Conservation (phyloP, 2,888 invertebrate genomes). For the Ennomos fuscantarius region DNA sequence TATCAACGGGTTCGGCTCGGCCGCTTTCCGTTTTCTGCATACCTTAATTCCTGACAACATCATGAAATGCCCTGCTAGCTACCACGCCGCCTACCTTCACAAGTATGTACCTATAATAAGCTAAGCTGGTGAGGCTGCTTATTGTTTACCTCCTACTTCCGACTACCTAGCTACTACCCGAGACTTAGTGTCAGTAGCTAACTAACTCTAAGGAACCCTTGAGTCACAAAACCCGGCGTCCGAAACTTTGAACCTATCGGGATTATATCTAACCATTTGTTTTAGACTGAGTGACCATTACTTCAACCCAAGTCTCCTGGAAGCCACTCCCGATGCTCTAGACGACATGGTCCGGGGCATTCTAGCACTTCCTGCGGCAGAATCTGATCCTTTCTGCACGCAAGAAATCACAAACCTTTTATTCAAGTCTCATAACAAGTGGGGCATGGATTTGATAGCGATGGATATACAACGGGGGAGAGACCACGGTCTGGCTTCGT, state of each 20-base stretch:
- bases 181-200: no score
- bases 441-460: conserved; percentile 86
- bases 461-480: conserved; percentile 88
- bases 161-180: no score
- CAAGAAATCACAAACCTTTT: conserved; percentile 78
- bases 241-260: no score
- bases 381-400: conserved; percentile 84
- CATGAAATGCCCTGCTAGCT: conserved; percentile 64
- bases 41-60: conserved; percentile 84
- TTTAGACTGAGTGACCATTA: conserved; percentile 84
- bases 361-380: conserved; percentile 81
- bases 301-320: conserved; percentile 83
- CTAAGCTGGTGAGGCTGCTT: no score
- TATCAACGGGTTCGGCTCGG: conserved; percentile 88
- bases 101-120: conserved; percentile 50
- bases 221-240: no score
- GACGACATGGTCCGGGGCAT: conserved; percentile 85
- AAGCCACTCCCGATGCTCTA: conserved; percentile 72
- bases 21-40: conserved; percentile 90
- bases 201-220: no score
- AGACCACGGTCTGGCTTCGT: conserved; percentile 87
- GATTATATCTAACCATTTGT: conserved; percentile 15
- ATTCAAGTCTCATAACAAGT: conserved; percentile 69
- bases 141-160: no score
- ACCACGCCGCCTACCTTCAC: conserved; percentile 64